Percentiles rank a stretch among this genome's conserved stretches.
phyloP scores from a whole-genome alignment of 2,888 invertebrate genomes.

The Dasypolia templi region DNA sequence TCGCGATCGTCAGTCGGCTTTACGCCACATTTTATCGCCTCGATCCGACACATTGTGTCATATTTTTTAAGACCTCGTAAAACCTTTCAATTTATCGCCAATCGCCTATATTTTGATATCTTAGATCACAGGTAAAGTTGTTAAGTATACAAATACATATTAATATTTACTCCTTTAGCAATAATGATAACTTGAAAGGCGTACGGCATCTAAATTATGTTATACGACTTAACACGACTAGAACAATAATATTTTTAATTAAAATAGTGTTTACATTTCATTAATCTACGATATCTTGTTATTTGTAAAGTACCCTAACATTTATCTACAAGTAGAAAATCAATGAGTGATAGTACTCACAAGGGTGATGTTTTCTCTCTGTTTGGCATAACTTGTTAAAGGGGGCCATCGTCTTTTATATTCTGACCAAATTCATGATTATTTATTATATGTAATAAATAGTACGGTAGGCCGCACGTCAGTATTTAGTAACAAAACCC shows the following conservation, averaged over 20 bases:
- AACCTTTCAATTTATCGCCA: conserved; percentile 33
- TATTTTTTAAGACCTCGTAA: conserved; percentile 5
- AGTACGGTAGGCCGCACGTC: too few species aligned
- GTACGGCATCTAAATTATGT: neutral
- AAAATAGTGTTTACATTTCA: conserved; percentile 55
- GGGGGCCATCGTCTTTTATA: too few species aligned
- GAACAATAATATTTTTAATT: conserved; percentile 43
- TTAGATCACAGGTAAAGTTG: conserved; percentile 17
- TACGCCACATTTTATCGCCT: neutral
- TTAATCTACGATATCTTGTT: conserved; percentile 39
- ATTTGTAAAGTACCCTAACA: conserved; percentile 8
- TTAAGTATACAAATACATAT: conserved; percentile 15
- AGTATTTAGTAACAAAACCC: too few species aligned
- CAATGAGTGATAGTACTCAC: neutral
- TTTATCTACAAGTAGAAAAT: neutral
- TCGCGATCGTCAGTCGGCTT: too few species aligned
- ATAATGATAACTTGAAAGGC: conserved; percentile 12
- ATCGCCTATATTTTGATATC: neutral
- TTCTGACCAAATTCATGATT: too few species aligned
- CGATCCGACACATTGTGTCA: conserved; percentile 8
- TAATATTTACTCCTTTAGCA: neutral
- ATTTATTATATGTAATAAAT: too few species aligned
- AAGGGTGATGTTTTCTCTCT: conserved; percentile 6
- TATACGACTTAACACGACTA: conserved; percentile 29
- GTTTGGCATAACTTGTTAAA: neutral